Percentiles rank a stretch among this genome's conserved stretches.
phyloP scores from a whole-genome alignment of 1,140 invertebrate genomes.

The Chymomyza costata region DNA sequence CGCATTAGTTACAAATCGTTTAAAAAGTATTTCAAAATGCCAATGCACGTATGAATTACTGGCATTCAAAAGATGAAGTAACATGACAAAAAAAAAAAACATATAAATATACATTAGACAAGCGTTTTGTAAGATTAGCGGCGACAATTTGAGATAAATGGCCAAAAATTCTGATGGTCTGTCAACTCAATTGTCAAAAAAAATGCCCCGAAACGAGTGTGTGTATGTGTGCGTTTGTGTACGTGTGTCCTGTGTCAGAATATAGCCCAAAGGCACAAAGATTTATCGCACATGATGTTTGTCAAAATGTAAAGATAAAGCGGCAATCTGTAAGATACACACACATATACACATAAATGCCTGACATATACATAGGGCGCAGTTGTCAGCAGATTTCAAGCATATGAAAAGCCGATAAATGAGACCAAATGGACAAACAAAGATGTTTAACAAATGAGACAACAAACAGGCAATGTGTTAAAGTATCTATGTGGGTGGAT shows the following conservation, averaged over 20 bases:
- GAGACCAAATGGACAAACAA: constrained; percentile 47
- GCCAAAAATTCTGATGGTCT: no score
- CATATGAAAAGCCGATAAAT: constrained; percentile 47
- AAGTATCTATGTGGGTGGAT: no score
- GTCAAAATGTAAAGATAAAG: constrained; percentile 51
- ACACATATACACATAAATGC: constrained; percentile 12
- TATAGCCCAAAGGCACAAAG: constrained; percentile 22
- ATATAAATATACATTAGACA: no score
- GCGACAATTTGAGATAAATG: no score
- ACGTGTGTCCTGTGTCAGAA: neutral
- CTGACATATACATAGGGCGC: constrained; percentile 18
- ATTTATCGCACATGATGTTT: constrained; percentile 61
- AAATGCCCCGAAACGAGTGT: neutral
- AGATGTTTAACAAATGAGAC: constrained; percentile 34
- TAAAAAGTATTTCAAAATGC: no score
- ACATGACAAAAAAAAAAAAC: no score
- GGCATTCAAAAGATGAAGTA: no score
- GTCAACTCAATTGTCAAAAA: no score
- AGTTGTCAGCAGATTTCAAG: constrained; percentile 54
- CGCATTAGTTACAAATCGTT: no score
- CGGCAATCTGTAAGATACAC: constrained; percentile 15
- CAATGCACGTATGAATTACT: no score
- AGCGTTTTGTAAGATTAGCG: no score
- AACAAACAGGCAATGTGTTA: no score
- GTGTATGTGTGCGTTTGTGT: neutral